Evolutionary conservation across 2,888 invertebrate genomes (phyloP).

Genomic region (Timema cristinae): DNA sequence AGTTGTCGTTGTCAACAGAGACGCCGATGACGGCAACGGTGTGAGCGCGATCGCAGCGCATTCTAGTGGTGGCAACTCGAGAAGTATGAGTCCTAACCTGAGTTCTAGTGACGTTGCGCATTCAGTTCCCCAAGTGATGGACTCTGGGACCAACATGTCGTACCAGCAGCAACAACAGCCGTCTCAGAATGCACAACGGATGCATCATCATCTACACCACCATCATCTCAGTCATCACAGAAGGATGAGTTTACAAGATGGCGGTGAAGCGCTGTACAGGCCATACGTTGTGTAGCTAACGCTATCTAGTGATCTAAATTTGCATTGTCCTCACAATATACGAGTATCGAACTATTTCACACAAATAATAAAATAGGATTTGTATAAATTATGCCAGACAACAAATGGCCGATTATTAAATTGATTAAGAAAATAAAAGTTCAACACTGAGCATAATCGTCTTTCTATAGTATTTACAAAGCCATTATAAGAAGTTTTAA

Average conservation of each 20-base stretch:
- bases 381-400: too few relatives aligned
- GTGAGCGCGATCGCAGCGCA: slow-evolving; percentile 4
- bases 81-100: slow-evolving; percentile 15
- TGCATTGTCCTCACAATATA: too few relatives aligned
- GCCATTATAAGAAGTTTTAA: too few relatives aligned
- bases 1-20: background rate
- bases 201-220: slow-evolving; percentile 14
- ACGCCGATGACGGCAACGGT: slow-evolving; percentile 17
- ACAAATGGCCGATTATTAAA: too few relatives aligned
- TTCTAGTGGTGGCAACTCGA: slow-evolving; percentile 19
- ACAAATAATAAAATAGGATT: too few relatives aligned
- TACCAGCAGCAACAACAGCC: background rate
- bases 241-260: slow-evolving; percentile 27
- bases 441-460: too few relatives aligned
- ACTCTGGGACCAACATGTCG: background rate
- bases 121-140: slow-evolving; percentile 14
- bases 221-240: slow-evolving; percentile 21
- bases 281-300: slow-evolving; percentile 48
- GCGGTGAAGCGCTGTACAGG: slow-evolving; percentile 47
- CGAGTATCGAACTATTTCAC: too few relatives aligned
- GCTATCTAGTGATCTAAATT: too few relatives aligned
- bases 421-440: too few relatives aligned
- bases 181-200: background rate
- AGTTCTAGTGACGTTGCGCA: background rate
- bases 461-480: too few relatives aligned